phyloP scores from a whole-genome alignment of 35 echinoderm and acorn worm genomes.

The Eucidaris tribuloides region DNA sequence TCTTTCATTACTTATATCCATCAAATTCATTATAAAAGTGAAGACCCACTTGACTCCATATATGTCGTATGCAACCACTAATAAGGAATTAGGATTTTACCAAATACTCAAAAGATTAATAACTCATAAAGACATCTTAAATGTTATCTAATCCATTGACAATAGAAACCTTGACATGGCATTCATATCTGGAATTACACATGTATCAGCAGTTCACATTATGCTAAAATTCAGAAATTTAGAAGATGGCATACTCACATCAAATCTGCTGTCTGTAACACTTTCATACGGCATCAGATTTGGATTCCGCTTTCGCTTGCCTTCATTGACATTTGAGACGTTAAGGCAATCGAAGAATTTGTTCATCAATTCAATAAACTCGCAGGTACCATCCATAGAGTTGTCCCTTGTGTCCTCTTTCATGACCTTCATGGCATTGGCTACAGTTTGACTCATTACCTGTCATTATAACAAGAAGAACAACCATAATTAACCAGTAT shows the following conservation, averaged over 20 bases:
- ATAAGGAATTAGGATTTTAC: too few relatives aligned
- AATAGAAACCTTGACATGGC: too few relatives aligned
- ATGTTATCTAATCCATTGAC: too few relatives aligned
- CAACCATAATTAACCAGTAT: too few relatives aligned
- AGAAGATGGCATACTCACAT: background rate
- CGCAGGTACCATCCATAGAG: background rate
- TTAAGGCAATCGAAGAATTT: slow-evolving; percentile 72
- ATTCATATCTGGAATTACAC: too few relatives aligned
- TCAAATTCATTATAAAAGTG: too few relatives aligned
- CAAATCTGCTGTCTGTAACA: background rate
- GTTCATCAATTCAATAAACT: background rate
- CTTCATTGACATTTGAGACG: background rate
- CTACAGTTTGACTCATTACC: background rate
- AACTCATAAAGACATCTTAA: too few relatives aligned
- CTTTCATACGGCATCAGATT: slow-evolving; percentile 2
- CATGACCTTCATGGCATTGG: background rate
- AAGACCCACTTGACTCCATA: too few relatives aligned
- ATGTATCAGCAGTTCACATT: background rate
- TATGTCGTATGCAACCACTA: too few relatives aligned
- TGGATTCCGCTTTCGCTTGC: slow-evolving; percentile 6
- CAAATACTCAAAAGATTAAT: too few relatives aligned
- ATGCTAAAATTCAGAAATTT: background rate
- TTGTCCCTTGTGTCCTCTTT: background rate
- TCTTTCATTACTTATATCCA: too few relatives aligned
- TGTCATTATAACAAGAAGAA: too few relatives aligned